phyloP scores from a whole-genome alignment of 2,113 vertebrate genomes.

The Pseudopodoces humilis region DNA sequence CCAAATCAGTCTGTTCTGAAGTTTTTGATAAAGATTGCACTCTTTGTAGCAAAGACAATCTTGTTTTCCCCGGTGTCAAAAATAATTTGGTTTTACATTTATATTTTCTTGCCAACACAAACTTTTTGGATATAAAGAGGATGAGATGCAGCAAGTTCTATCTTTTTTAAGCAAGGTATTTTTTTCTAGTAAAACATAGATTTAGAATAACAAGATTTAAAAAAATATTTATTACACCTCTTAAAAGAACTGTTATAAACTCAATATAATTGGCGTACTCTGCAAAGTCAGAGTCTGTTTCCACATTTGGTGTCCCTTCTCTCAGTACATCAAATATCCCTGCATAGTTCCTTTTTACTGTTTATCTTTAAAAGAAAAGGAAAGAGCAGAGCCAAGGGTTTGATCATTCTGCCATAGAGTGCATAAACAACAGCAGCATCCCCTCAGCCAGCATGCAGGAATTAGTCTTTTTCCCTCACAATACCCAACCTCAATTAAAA shows the following conservation, averaged over 20 bases:
- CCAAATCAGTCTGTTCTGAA: not conserved
- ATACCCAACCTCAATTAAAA: not conserved
- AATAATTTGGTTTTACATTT: not conserved
- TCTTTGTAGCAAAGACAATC: not conserved
- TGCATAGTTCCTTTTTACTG: not conserved
- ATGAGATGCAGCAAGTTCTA: not conserved
- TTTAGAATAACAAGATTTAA: not conserved
- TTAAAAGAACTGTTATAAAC: not conserved
- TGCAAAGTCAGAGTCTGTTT: not conserved
- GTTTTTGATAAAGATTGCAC: not conserved
- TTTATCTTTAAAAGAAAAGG: not conserved
- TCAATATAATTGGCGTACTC: not conserved
- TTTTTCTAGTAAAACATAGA: not conserved
- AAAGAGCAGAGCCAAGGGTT: not conserved
- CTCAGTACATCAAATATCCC: not conserved
- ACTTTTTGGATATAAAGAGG: not conserved
- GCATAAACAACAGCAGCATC: not conserved
- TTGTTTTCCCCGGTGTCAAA: not conserved
- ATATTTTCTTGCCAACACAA: not conserved
- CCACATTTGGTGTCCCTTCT: not conserved
- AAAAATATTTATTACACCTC: not conserved
- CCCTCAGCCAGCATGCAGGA: not conserved
- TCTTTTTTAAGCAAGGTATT: not conserved
- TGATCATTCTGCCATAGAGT: not conserved
- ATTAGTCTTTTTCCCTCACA: not conserved